A percentile compares a stretch with the other conserved stretches of the same genome.
phyloP scores from a whole-genome alignment of 2,113 vertebrate species.

The Neogale vison region DNA sequence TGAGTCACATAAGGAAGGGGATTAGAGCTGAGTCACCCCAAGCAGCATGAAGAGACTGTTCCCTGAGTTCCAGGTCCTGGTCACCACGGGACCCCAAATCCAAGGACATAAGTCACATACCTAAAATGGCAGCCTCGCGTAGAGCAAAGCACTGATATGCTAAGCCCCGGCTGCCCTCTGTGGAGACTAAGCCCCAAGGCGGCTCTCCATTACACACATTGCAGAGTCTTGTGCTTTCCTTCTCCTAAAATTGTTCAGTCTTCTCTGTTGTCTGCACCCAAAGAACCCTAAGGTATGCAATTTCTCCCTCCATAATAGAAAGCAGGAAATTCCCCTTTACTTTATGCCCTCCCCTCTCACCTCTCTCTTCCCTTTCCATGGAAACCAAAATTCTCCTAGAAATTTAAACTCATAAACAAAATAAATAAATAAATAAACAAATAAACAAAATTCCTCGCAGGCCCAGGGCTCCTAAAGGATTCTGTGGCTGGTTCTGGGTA shows the following conservation, averaged over 20 bases:
- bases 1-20: background rate
- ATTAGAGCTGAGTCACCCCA: background rate
- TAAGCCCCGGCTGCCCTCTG: background rate
- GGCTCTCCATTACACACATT: background rate
- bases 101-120: background rate
- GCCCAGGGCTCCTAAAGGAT: background rate
- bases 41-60: background rate
- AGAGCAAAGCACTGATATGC: accelerated
- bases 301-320: background rate
- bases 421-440: background rate
- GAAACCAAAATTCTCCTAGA: constrained; percentile 8
- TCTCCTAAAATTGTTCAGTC: background rate
- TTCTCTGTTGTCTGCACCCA: background rate
- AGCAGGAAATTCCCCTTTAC: background rate
- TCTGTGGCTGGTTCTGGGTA: background rate
- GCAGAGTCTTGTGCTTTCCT: background rate
- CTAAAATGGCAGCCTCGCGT: background rate
- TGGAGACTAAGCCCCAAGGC: background rate
- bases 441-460: background rate
- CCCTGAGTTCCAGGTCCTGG: too few species aligned
- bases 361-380: background rate
- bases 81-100: background rate
- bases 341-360: background rate
- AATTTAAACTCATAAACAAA: background rate
- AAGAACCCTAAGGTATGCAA: background rate